Evolutionary conservation across 2,888 invertebrate species (phyloP), one percentile per base, ranked within the genome.

Genomic region (Megalurothrips usitatus): DNA sequence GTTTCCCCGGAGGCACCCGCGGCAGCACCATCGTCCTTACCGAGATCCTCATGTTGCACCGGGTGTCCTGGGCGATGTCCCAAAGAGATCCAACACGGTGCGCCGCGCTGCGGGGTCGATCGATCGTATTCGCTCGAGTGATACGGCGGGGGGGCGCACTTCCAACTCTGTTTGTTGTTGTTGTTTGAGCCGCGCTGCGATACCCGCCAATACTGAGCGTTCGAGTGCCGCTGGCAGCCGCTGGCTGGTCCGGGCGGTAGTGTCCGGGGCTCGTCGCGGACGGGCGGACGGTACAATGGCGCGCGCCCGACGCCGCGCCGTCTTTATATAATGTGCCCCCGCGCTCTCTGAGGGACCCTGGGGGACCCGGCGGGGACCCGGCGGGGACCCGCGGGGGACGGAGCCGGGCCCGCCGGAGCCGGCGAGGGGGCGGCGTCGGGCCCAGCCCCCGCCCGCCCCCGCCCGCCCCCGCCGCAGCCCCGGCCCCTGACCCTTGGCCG

Each of bases 321-420:
- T 12, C 68, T 75, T 75, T 75, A 75, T 75, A 75, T 75, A 75
- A 75, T 26, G 68, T 75, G 68, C 68, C 68, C 68, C 68, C 68
- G 68, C 68, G 68, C 34, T 43, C 34, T 43, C 34, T n/a, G 68
- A 23, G n/a, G 68, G 68, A 75, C 23, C 12, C 68, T 23, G 23
- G 58, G 68, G 68, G 26, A 26, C 68, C 23, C 12, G 68, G 68
- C n/a, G 68, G 68, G n/a, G 63, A 49, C n/a, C 63, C 9, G 11
- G 68, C 68, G 23, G 68, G 68, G n/a, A 11, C 68, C 9, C 19
- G 68, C 68, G 23, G 23, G 23, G 68, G 68, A 23, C 68, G 23
- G 11, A 23, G 68, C 23, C 11, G 68, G 23, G 68, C 23, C 23
- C 23, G 26, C 23, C 23, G 12, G 68, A 23, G n/a, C 23, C 23